Evolutionary conservation across 2,113 vertebrate species (phyloP), one percentile per base, ranked within the genome.

Genomic region (Oriolus oriolus): DNA sequence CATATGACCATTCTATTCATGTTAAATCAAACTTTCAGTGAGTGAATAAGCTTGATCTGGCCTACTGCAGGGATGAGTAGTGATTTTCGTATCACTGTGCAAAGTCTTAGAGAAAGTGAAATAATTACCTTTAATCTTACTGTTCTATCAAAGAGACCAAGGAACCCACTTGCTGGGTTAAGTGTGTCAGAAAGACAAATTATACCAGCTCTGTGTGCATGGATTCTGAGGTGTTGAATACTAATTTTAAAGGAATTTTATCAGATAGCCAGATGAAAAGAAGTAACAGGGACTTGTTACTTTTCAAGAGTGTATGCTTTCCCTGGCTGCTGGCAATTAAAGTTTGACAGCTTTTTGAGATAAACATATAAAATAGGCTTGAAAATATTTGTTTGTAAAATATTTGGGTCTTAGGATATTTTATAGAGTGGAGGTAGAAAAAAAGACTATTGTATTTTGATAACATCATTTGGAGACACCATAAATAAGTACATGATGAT

Each of bases 231-330:
- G 61, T 57, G 53, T 30, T 76, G 95, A 89, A 96, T 89, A 96
- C 94, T 91, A 95, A 95, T 95, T 94, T 95, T 96, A 87, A 88
- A 89, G 73, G 80, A 89, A 65, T 78, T 93, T 91, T 93, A 95
- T 95, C 95, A 93, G 87, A 90, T 88, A 90, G 15, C n/a, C 52
- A 95, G 87, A 95, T 95, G 80, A 96, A 92, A 97, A 95, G 95
- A 91, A 95, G 71, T 96, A 95, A 63, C 94, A 88, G 13, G 27
- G 66, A 89, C 84, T 88, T 95, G 94, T 66, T 92, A 96, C 74
- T 87, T 96, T 97, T 97, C 86, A 95, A 89, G 91, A 78, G 49
- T 77, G 47, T 83, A 92, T 63, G 87, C 41, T 87, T 89, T 74
- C 37, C 53, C 75, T 83, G 53, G 54, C 12, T 90, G 31, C 39